A percentile compares a stretch with the other conserved stretches of the same genome.
phyloP scores from a whole-genome alignment of 2,888 invertebrate genomes.

The Anoncus sp. region DNA sequence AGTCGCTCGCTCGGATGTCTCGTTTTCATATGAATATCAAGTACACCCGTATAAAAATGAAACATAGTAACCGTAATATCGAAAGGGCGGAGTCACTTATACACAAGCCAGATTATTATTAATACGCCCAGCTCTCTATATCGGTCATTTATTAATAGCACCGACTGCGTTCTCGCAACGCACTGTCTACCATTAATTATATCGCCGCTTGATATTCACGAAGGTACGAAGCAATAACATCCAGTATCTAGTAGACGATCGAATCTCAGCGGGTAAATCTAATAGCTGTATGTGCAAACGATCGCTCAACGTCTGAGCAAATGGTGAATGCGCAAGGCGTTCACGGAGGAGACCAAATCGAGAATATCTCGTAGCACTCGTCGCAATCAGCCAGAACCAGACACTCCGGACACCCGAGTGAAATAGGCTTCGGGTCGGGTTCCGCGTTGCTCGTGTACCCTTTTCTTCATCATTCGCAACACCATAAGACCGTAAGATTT shows the following conservation, averaged over 20 bases:
- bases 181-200: constrained; percentile 57
- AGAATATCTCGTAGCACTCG: constrained; percentile 46
- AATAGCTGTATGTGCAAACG: constrained; percentile 59
- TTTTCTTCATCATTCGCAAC: constrained; percentile 48
- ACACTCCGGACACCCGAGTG: constrained; percentile 30
- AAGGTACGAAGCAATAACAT: constrained; percentile 53
- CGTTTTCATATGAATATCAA: neutral
- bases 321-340: constrained; percentile 42
- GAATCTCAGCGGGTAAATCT: constrained; percentile 52
- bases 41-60: neutral
- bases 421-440: constrained; percentile 31
- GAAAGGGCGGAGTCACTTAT: constrained; percentile 19
- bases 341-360: constrained; percentile 53
- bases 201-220: constrained; percentile 53
- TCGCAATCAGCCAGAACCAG: constrained; percentile 44
- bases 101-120: constrained; percentile 50
- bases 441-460: constrained; percentile 36
- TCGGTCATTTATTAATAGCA: constrained; percentile 60
- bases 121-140: constrained; percentile 55
- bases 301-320: constrained; percentile 57
- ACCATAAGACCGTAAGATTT: constrained; percentile 51
- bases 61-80: constrained; percentile 38
- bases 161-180: constrained; percentile 48
- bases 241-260: constrained; percentile 45
- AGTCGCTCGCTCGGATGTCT: constrained; percentile 17